A percentile compares a stretch with the other conserved stretches of the same genome.
Conservation (phyloP, 1,140 invertebrate species). For the Pectinophora gossypiella region DNA sequence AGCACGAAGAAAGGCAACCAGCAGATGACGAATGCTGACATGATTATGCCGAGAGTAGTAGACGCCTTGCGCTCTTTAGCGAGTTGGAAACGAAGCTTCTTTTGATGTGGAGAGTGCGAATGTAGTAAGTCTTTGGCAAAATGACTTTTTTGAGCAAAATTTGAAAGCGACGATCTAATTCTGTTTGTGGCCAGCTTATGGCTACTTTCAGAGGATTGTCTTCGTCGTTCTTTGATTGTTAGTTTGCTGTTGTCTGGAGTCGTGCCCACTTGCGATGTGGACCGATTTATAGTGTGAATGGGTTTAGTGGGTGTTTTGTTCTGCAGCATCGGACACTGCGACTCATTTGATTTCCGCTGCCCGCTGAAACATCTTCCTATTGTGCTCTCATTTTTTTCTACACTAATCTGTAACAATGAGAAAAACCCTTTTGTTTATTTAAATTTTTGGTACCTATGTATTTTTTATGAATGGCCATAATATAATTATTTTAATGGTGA, state of each 20-base stretch:
- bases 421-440: not conserved
- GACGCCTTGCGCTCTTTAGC: constrained; percentile 96
- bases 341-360: constrained; percentile 82
- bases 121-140: constrained; percentile 66
- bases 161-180: constrained; percentile 66
- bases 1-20: constrained; percentile 98
- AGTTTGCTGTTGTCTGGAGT: constrained; percentile 44
- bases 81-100: constrained; percentile 86
- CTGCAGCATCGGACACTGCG: constrained; percentile 83
- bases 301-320: constrained; percentile 65
- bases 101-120: constrained; percentile 78
- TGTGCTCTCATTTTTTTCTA: constrained; percentile 71
- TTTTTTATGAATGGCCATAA: too few relatives aligned
- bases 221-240: constrained; percentile 44
- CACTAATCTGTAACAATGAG: constrained; percentile 80
- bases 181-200: constrained; percentile 58
- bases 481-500: too few relatives aligned
- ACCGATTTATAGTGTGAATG: constrained; percentile 60
- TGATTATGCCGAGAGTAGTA: constrained; percentile 97
- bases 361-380: constrained; percentile 79
- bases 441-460: not conserved
- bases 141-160: constrained; percentile 70
- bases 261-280: constrained; percentile 40
- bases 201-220: constrained; percentile 52
- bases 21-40: constrained; percentile 97